Evolutionary conservation across 2,797 vertebrate genomes (phyloP).

Genomic region (Psittacula echo): DNA sequence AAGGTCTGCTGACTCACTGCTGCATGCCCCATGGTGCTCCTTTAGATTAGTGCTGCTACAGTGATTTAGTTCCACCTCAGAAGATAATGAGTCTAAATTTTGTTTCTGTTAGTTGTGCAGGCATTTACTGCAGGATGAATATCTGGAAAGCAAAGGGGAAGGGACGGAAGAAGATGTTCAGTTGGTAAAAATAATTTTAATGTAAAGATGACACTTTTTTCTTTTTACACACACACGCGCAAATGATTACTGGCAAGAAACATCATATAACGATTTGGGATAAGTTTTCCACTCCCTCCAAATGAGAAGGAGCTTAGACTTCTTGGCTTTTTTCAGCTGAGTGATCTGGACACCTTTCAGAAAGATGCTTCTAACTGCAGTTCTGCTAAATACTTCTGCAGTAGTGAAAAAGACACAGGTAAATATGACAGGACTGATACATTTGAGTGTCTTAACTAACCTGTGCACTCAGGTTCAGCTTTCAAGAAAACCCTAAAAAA

Average conservation of each 20-base stretch:
- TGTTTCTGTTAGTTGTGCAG: conserved; percentile 72
- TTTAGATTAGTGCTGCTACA: conserved; percentile 72
- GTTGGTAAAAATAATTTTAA: conserved; percentile 14
- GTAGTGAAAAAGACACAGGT: not conserved
- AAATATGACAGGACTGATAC: not conserved
- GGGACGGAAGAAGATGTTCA: conserved; percentile 72
- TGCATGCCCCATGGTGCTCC: conserved; percentile 48
- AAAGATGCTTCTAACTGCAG: not conserved
- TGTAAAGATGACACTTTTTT: not conserved
- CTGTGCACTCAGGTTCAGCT: not conserved
- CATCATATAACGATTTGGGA: not conserved
- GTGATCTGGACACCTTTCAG: not conserved
- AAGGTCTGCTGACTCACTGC: conserved; percentile 47
- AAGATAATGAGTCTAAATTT: conserved; percentile 72
- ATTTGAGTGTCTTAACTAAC: not conserved
- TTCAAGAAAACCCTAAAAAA: not conserved
- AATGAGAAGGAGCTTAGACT: not conserved
- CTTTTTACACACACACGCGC: not conserved
- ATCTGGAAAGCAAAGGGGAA: conserved; percentile 76
- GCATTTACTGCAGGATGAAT: conserved; percentile 75
- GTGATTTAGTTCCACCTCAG: conserved; percentile 70
- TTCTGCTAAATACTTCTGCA: not conserved
- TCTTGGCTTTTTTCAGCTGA: not conserved
- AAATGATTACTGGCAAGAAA: not conserved
- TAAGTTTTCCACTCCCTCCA: not conserved